phyloP scores from a whole-genome alignment of 92 coral and sea anemone genomes.

The Bergia sp. region DNA sequence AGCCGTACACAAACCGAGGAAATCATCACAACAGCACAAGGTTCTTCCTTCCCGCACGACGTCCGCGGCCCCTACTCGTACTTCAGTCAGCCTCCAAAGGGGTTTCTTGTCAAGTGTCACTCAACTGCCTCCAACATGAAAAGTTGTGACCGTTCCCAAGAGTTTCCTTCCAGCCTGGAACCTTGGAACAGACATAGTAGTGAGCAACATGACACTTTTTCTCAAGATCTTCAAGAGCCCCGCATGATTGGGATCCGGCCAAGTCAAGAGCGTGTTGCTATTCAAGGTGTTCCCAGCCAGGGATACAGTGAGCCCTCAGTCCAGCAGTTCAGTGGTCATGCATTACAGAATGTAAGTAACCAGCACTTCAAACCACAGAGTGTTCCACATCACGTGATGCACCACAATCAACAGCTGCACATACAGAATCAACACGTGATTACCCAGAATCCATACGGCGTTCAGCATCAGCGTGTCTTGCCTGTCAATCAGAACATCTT shows the following conservation, averaged over 20 bases:
- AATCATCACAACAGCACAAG: conserved; percentile 8
- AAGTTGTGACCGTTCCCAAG: not conserved
- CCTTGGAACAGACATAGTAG: not conserved
- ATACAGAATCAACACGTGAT: conserved; percentile 24
- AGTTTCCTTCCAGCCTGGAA: not conserved
- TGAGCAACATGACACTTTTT: not conserved
- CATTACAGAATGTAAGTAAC: not conserved
- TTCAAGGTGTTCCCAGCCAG: conserved; percentile 20
- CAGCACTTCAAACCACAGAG: not conserved
- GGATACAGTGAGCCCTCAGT: conserved; percentile 15
- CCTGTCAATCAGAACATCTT: not conserved
- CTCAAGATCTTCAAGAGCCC: conserved; percentile 21
- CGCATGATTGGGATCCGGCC: conserved; percentile 33
- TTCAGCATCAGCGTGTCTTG: conserved; percentile 16
- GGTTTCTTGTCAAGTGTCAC: conserved; percentile 19
- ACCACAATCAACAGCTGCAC: conserved; percentile 23
- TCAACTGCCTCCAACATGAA: conserved; percentile 17
- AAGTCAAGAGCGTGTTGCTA: conserved; percentile 18
- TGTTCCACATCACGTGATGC: conserved; percentile 1
- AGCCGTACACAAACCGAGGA: not conserved
- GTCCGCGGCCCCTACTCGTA: conserved; percentile 6
- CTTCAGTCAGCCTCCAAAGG: conserved; percentile 18
- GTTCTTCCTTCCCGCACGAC: conserved; percentile 7
- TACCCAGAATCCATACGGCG: conserved; percentile 19
- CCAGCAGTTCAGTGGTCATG: conserved; percentile 29